A percentile compares a stretch with the other conserved stretches of the same genome.
Evolutionary conservation across 2,888 invertebrate species (phyloP).

Genomic region (Tethea ocularis): DNA sequence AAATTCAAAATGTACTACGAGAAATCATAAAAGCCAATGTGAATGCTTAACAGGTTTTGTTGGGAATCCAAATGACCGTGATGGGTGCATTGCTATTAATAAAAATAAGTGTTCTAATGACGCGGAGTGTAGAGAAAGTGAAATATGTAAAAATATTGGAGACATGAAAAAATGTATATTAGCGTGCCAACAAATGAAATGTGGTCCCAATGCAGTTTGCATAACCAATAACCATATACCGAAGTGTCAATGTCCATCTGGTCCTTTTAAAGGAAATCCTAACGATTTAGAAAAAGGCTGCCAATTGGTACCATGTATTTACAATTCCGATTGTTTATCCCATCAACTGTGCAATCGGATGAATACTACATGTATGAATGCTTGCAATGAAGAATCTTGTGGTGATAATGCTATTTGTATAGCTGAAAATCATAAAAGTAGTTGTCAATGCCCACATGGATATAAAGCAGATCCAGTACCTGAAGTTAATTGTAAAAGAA

Average conservation of each 20-base stretch:
- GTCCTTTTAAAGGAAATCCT: constrained; percentile 93
- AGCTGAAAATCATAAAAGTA: constrained; percentile 91
- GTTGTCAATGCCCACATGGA: constrained; percentile 94
- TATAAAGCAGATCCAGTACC: constrained; percentile 91
- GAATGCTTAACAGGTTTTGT: constrained; percentile 92
- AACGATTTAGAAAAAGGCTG: constrained; percentile 90
- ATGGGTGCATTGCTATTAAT: constrained; percentile 90
- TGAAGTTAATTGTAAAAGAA: constrained; percentile 90
- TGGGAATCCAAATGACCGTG: constrained; percentile 95
- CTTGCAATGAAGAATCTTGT: constrained; percentile 92
- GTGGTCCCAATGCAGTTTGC: constrained; percentile 94
- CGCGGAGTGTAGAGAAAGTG: constrained; percentile 92
- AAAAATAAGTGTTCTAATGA: constrained; percentile 91
- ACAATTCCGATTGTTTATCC: constrained; percentile 92
- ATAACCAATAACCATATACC: constrained; percentile 95
- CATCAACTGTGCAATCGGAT: constrained; percentile 92
- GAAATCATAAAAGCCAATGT: constrained; percentile 89
- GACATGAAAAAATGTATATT: constrained; percentile 87
- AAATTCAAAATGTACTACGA: constrained; percentile 91
- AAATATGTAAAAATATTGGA: constrained; percentile 87
- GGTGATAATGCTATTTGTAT: constrained; percentile 95
- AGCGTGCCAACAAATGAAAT: constrained; percentile 90
- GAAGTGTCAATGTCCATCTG: constrained; percentile 95
- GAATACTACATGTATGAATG: constrained; percentile 91
- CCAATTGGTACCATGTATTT: constrained; percentile 92